Base-by-base conservation (phyloP, 92 coral and sea anemone species). In the Porites divaricata region DNA sequence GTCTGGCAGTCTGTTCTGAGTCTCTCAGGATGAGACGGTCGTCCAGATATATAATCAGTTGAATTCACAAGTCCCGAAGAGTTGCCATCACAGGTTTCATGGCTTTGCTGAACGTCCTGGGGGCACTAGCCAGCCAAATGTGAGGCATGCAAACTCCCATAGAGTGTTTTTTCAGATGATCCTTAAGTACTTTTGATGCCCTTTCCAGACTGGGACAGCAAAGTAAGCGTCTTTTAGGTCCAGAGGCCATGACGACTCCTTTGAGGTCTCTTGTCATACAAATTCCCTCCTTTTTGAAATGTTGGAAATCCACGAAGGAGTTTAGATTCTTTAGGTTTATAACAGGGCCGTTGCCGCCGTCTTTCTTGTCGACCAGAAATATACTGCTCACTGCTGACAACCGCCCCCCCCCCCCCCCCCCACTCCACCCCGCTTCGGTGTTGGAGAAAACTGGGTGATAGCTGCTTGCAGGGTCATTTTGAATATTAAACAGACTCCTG, bases 161-260 rank as follows among this genome's bases (percentile, higher is more conserved):
- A 71, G 28, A 50, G 76, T 72, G 17, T 58, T 69, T 35, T 28
- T 73, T 77, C 78, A 69, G 58, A 49, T 68, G 72, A 82, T 59
- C 62, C 87, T 74, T n/a, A 74, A 67, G 76, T 10, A 48, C n/a
- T 74, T 74, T 83, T 72, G 87, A 73, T 45, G 74, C 21, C 78
- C 63, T 70, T 15, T 69, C 68, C 79, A 78, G 56, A 88, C 82
- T 35, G 88, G 88, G 72, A 83, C 87, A 48, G 92, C 83, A 25
- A 83, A 78, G 78, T 83, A 70, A 0, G 85, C 88, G 67, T 88
- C 92, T 70, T 88, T 83, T 2, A 88, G 54, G 74, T 88, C 91
- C 74, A 88, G 74, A 52, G 14, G 9, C 14, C 14, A 2, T 52
- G 9, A 11, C 1, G 13, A 1, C 13, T 52, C 13, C 13, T 52